phyloP scores from a whole-genome alignment of 92 coral and sea anemone species.

The Pocillopora grandis region DNA sequence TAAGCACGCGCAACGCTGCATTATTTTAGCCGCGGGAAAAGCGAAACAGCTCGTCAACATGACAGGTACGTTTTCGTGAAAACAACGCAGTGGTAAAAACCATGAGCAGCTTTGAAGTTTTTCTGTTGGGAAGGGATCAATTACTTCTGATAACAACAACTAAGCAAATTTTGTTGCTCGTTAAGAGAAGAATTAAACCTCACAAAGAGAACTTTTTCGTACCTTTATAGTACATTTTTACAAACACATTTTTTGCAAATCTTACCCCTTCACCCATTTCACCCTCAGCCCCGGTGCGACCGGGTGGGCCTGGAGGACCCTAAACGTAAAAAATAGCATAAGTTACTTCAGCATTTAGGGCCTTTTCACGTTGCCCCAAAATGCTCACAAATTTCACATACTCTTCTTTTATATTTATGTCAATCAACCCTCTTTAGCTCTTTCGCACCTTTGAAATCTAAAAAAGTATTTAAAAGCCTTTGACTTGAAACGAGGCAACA shows the following conservation, averaged over 20 bases:
- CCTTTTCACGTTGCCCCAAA: too few relatives aligned
- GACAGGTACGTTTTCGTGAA: too few relatives aligned
- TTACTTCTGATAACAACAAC: neutral
- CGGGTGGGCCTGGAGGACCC: conserved; percentile 27
- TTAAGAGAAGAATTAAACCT: too few relatives aligned
- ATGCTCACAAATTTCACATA: too few relatives aligned
- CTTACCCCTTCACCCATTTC: conserved; percentile 28
- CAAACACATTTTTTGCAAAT: neutral
- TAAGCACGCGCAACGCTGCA: too few relatives aligned
- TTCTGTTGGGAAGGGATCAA: neutral
- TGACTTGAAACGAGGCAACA: too few relatives aligned
- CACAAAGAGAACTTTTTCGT: neutral
- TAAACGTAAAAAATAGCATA: neutral
- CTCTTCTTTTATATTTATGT: too few relatives aligned
- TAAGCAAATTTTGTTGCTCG: neutral
- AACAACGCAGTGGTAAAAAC: neutral
- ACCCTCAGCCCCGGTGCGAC: conserved; percentile 19
- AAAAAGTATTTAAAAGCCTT: too few relatives aligned
- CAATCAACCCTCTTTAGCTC: too few relatives aligned
- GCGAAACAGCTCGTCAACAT: too few relatives aligned
- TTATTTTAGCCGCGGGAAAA: too few relatives aligned
- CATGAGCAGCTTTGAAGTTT: neutral
- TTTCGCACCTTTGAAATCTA: too few relatives aligned
- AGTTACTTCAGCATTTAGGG: neutral
- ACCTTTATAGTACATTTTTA: neutral